phyloP scores from a whole-genome alignment of 2,113 vertebrate genomes.

The Epinephelus cyanopodus region DNA sequence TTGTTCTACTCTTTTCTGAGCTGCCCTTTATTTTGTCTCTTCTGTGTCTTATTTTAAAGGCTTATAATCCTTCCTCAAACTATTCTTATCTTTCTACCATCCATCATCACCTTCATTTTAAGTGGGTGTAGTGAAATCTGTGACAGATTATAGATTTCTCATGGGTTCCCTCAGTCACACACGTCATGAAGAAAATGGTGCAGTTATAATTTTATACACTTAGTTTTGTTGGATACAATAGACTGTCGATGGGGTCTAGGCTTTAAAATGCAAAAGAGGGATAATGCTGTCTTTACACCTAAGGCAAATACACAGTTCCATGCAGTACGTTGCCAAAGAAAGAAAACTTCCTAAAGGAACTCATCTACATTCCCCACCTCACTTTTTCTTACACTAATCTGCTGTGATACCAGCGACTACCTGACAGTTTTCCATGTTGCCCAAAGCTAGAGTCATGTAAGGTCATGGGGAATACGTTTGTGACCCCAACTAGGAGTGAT shows the following conservation, averaged over 20 bases:
- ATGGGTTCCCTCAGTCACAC: background rate
- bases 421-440: background rate
- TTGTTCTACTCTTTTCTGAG: background rate
- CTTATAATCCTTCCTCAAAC: background rate
- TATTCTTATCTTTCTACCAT: background rate
- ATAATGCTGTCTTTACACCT: background rate
- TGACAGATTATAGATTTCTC: slow-evolving; percentile 11
- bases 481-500: too few relatives aligned
- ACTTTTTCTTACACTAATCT: background rate
- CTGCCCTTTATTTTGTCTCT: background rate
- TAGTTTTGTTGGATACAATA: background rate
- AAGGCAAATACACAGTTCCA: background rate
- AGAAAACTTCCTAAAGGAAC: background rate
- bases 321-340: background rate
- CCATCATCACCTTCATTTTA: background rate
- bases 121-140: background rate
- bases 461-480: background rate
- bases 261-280: background rate
- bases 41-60: background rate
- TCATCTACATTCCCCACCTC: background rate
- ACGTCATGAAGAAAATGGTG: background rate
- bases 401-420: background rate
- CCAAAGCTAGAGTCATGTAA: background rate
- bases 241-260: background rate
- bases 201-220: slow-evolving; percentile 10